These are phyloP conservation scores for Galbula dea DNA, from an alignment of 2,113 vertebrate genomes.

Conservation along the genomic window DNA sequence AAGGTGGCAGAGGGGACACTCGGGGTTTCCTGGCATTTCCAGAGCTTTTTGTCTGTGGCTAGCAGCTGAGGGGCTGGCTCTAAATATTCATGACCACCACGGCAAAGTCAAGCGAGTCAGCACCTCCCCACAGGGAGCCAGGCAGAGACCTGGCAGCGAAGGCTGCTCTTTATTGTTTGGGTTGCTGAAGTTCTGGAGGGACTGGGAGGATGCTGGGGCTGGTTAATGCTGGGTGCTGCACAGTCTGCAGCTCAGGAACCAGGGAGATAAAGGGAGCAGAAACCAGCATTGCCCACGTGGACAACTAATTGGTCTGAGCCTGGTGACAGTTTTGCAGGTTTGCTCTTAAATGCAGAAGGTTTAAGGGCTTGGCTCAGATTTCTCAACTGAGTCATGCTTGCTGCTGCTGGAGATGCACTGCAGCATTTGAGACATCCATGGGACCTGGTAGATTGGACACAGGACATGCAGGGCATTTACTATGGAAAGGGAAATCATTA, in stretches of 20 bases:
- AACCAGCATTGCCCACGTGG: neutral
- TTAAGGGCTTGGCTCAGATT: neutral
- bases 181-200: neutral
- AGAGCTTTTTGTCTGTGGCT: neutral
- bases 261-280: neutral
- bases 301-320: neutral
- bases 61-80: neutral
- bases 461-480: neutral
- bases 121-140: neutral
- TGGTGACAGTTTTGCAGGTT: neutral
- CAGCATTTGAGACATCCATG: neutral
- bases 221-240: neutral
- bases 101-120: neutral
- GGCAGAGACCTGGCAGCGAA: neutral
- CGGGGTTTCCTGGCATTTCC: conserved; percentile 21
- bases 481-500: neutral
- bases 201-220: neutral
- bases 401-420: neutral
- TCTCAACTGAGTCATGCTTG: neutral
- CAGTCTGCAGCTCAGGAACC: rapidly evolving
- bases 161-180: neutral
- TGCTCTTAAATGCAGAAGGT: neutral
- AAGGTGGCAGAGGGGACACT: neutral
- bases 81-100: conserved; percentile 6
- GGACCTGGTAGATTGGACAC: neutral